Percentiles rank a stretch among this genome's conserved stretches.
phyloP scores from a whole-genome alignment of 2,113 vertebrate species.

The Pandion haliaetus region DNA sequence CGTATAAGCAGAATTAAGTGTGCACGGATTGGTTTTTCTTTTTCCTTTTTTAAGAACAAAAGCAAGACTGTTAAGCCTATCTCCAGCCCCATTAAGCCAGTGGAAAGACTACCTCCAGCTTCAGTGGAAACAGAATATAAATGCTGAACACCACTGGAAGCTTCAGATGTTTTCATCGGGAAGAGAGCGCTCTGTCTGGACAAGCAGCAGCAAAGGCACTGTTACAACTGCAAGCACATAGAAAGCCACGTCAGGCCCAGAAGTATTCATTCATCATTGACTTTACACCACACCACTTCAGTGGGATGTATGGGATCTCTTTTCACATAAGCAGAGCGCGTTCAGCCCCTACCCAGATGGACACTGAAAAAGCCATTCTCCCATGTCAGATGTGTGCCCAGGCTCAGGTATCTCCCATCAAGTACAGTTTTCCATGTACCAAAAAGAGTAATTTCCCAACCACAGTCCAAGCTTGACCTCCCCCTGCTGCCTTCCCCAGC shows the following conservation, averaged over 20 bases:
- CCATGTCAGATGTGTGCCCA: background rate
- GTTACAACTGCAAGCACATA: no score
- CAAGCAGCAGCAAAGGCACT: background rate
- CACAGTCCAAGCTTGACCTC: background rate
- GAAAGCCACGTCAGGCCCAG: rapidly evolving
- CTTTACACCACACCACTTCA: rapidly evolving
- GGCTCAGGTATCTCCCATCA: background rate
- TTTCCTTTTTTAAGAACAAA: background rate
- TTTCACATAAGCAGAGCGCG: rapidly evolving
- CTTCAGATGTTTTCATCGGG: background rate
- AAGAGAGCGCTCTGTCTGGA: background rate
- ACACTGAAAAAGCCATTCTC: background rate
- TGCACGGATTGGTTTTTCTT: background rate
- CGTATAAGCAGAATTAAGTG: background rate
- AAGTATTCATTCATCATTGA: background rate
- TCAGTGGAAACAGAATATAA: background rate
- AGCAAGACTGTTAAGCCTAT: no score
- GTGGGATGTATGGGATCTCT: background rate
- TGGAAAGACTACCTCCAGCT: background rate
- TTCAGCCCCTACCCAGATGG: background rate
- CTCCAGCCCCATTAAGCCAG: background rate
- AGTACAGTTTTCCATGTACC: background rate
- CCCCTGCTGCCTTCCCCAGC: rapidly evolving
- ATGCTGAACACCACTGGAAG: background rate
- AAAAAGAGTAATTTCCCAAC: background rate